Base-by-base conservation (phyloP, 2,888 invertebrate genomes). In the Nephrocerus scutellatus region DNA sequence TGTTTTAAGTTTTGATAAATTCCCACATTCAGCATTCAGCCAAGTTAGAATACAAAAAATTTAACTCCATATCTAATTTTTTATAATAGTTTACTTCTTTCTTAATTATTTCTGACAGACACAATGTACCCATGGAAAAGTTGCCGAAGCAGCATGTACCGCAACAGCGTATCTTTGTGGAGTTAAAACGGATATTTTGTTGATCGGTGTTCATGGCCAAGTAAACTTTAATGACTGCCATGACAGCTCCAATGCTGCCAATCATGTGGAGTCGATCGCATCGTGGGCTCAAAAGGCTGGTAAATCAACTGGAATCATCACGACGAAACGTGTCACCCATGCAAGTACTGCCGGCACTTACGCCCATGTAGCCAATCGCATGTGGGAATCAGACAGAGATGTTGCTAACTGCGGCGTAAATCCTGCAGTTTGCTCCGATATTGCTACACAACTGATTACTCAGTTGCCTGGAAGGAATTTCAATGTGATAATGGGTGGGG, bases 401-500 rank as follows among this genome's bases (percentile, higher is more conserved):
- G 54, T 78, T n/a, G n/a, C n/a, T n/a, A n/a, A n/a, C n/a, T n/a
- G n/a, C n/a, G n/a, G n/a, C n/a, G n/a, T n/a, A n/a, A n/a, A n/a
- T n/a, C n/a, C n/a, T n/a, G n/a, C 20, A 4, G 38, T 37, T 4
- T 84, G 85, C 60, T 61, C 68, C 32, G 87, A 88, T 53, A 86
- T 87, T 42, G 86, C 84, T 0, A 72, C 74, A 20, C 87, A 88
- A 55, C 70, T 87, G 10, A 63, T 88, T 3, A 73, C 73, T 29
- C 71, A 74, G 10, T 71, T 74, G 23, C 81, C 84, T 24, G 87
- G 86, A 1, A 70, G 69, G 30, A 74, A 79, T 42, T 75, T 84
- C 13, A 80, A 84, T 64, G 82, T 86, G 0, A 77, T 86, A 38
- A 69, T 87, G 59, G 88, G 87, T 0, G 87, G 88, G 5, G 88